Percentiles rank a stretch among this genome's conserved stretches.
These are phyloP conservation scores for Mastigias papua DNA, from an alignment of 30 jellyfish, hydroid and myxozoan species.

Conservation along the genomic window DNA sequence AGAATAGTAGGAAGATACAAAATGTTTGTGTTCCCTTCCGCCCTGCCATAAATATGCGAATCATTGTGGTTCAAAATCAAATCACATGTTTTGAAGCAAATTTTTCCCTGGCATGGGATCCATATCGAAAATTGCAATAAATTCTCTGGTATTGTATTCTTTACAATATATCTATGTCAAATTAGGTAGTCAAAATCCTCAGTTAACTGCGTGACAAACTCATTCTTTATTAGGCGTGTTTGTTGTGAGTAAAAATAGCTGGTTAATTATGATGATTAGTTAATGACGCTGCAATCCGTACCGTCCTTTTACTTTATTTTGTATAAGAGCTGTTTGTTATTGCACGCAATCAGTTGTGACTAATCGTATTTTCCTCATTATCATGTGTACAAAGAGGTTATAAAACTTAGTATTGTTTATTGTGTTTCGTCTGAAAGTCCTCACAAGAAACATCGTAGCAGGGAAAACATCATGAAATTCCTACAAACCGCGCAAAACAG, in stretches of 20 bases:
- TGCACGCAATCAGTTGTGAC: constrained; percentile 22
- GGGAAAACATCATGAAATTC: constrained; percentile 7
- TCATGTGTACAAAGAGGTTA: constrained; percentile 17
- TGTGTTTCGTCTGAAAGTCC: constrained; percentile 1
- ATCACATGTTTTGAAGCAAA: too few relatives aligned
- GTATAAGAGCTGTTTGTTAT: too few relatives aligned
- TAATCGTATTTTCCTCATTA: constrained; percentile 20
- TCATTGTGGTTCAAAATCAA: too few relatives aligned
- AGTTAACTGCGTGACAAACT: not conserved
- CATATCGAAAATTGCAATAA: too few relatives aligned
- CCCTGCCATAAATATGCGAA: too few relatives aligned
- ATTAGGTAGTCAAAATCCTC: not conserved
- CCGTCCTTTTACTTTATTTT: too few relatives aligned
- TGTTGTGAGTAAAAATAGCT: not conserved
- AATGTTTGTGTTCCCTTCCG: too few relatives aligned
- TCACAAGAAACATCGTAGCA: not conserved
- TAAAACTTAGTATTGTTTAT: constrained; percentile 9
- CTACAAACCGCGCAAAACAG: constrained; percentile 27
- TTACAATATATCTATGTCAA: not conserved
- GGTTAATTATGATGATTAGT: not conserved
- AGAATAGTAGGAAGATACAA: too few relatives aligned
- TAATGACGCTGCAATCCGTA: not conserved
- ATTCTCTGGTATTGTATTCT: not conserved
- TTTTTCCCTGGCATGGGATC: too few relatives aligned
- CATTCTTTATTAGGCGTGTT: not conserved